A percentile compares a stretch with the other conserved stretches of the same genome.
Evolutionary conservation across 2,113 vertebrate genomes (phyloP).

Genomic region (Lepus timidus): DNA sequence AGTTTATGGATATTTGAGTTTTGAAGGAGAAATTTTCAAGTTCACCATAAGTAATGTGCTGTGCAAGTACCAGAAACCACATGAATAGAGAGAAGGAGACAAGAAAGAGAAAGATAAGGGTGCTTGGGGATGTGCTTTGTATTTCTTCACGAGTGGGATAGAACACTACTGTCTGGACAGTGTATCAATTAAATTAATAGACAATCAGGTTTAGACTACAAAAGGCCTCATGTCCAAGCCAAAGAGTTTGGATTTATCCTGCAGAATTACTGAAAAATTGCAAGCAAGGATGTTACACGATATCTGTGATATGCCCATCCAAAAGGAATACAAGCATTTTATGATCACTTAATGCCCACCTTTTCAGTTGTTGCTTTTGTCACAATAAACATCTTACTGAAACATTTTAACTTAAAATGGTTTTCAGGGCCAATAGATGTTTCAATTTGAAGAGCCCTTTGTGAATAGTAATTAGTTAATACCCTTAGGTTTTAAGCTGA

Average conservation of each 20-base stretch:
- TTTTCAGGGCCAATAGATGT: background rate
- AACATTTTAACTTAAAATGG: conserved; percentile 28
- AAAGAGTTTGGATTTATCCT: background rate
- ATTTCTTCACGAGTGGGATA: background rate
- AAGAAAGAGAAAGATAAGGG: background rate
- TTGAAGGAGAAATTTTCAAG: background rate
- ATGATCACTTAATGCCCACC: background rate
- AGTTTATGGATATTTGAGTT: background rate
- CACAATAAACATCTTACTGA: background rate
- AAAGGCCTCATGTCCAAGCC: background rate
- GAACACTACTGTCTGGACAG: background rate
- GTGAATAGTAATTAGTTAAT: background rate
- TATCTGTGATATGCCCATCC: too few species aligned
- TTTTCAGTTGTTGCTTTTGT: conserved; percentile 15
- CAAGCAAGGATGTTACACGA: background rate
- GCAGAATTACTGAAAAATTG: background rate
- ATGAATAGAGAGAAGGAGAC: background rate
- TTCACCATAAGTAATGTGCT: background rate
- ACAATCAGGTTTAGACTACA: background rate
- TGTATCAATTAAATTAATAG: background rate
- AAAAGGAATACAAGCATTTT: background rate
- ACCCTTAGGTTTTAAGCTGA: background rate
- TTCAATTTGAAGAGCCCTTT: background rate
- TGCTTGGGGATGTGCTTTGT: fast-evolving
- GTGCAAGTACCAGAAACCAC: background rate